Base-by-base conservation (phyloP, 2,113 vertebrate species). In the Spermophilus dauricus region DNA sequence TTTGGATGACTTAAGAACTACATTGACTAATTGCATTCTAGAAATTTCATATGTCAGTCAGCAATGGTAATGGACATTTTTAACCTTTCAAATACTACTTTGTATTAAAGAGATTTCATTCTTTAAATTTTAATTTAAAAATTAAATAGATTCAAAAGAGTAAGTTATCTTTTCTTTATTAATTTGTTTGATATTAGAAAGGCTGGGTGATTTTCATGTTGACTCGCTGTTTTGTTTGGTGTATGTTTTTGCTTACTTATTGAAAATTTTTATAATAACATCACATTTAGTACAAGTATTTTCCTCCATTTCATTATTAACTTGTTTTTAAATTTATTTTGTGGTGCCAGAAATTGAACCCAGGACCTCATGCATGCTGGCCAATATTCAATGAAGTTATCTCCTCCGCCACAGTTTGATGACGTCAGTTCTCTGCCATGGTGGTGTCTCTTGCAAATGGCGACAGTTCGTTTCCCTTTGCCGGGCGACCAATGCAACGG, bases 211-310 rank as follows among this genome's bases (percentile, higher is more conserved):
- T 77, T 89, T 96, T 95, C 26, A 63, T 86, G 8, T 82, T 76
- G 80, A 90, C 82, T 58, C 72, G 63, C 13, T 92, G 67, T 67
- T 89, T 89, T 82, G 37, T 92, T 86, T 26, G 90, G 65, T 56
- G 32, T 92, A 53, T 90, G 8, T 39, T n/a, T 95, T 90, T 82
- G 81, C 37, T 91, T 91, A 91, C 87, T 86, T 95, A 85, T 48
- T n/a, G 37, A n/a, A 75, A 67, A 69, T 63, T 85, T 70, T 76
- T 91, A 34, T 78, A 3, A 63, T 63, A 26, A 45, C 70, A 70
- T 6, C 22, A 48, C 28, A 90, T 95, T 90, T 89, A 37, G 24
- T 30, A 30, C 58, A 92, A 80, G 61, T 81, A 37, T 51, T 89
- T 91, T 87, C 37, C 20, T 96, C 70, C 65, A 85, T 89, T 89